Evolutionary conservation across 1,140 invertebrate genomes (phyloP), one percentile per base, ranked within the genome.

Genomic region (Radopholus similis): DNA sequence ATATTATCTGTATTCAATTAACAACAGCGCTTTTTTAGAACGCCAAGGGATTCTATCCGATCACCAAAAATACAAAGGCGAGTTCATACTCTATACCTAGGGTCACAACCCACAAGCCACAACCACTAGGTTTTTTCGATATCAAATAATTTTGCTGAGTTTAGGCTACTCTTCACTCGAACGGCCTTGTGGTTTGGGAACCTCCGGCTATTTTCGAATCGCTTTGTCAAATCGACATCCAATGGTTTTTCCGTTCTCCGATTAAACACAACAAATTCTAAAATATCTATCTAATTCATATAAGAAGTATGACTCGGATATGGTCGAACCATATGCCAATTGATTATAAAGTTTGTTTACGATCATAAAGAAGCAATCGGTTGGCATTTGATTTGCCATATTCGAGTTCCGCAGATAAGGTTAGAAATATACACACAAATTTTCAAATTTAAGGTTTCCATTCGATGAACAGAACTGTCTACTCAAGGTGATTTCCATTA

Each of bases 141-240:
- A 42, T 42, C 40, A n/a, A n/a, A n/a, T n/a, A n/a, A n/a, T n/a
- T n/a, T n/a, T n/a, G n/a, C n/a, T n/a, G n/a, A n/a, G n/a, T n/a
- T 21, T 51, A 51, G 47, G 59, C 86, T 4, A 86, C 84, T 1
- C 70, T 87, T 35, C 79, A 86, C 83, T 89, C 92, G 82, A 93
- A 91, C 82, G 95, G 95, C 18, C 23, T 90, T 85, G 93, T 97
- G 34, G 86, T 90, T 26, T 97, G 94, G 94, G 95, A 95, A 82
- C 94, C 94, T 37, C 93, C 93, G 54, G 95, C 95, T 5, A 97
- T 98, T 82, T 97, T 95, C 83, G 97, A 97, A 84, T 95, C 92
- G 5, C 96, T 93, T 1, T 99, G 95, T 60, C 80, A 82, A 70
- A 95, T 97, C 74, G 91, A 96, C 85, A 92, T 97, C 1, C 87